Conservation (phyloP, 2,797 vertebrate genomes). For the Cephalopachus bancanus region DNA sequence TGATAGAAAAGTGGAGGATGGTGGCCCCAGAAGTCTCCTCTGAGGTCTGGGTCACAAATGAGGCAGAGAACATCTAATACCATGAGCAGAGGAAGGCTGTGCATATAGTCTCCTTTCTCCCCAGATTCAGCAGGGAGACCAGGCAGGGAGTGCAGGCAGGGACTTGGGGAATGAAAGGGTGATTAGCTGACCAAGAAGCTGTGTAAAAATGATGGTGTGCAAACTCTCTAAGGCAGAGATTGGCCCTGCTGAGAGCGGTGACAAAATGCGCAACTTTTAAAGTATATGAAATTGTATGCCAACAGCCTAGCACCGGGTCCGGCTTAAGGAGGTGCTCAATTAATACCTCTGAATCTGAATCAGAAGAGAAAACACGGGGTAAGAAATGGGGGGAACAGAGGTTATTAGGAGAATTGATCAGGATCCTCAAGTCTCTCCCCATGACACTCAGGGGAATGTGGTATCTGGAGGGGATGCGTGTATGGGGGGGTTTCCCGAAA, state of each 20-base stretch:
- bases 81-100: background rate
- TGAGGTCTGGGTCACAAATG: background rate
- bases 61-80: background rate
- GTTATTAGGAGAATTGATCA: background rate
- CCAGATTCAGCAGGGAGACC: background rate
- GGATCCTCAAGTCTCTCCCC: accelerated
- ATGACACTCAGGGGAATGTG: background rate
- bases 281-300: background rate
- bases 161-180: background rate
- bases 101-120: background rate
- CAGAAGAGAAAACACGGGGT: background rate
- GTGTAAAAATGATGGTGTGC: accelerated
- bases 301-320: background rate
- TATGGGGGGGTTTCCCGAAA: too few species aligned
- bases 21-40: background rate
- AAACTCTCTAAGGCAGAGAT: background rate
- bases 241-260: background rate
- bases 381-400: background rate
- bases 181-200: background rate
- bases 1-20: background rate
- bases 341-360: background rate
- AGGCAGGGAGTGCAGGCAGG: background rate
- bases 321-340: background rate
- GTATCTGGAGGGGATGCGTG: background rate
- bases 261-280: background rate